phyloP scores from a whole-genome alignment of 2,888 invertebrate genomes.

The Patella caerulea region DNA sequence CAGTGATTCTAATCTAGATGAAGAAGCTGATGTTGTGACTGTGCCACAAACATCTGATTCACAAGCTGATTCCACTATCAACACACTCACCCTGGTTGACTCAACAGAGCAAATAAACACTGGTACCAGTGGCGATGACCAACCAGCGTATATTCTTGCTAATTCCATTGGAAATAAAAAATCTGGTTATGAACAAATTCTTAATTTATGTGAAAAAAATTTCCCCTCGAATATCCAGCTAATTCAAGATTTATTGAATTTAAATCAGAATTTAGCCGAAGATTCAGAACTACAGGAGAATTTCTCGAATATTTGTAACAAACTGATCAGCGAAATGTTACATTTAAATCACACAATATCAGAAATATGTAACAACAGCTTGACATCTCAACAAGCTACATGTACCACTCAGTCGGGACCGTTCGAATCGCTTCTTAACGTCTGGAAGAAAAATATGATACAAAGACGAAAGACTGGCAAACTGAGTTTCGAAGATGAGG shows the following conservation, averaged over 20 bases:
- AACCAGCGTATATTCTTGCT: too few species aligned
- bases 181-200: background rate
- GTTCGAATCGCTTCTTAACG: background rate
- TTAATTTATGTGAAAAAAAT: background rate
- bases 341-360: slow-evolving; percentile 3
- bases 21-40: too few species aligned
- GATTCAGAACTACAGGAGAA: background rate
- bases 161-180: background rate
- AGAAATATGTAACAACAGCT: background rate
- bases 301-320: background rate
- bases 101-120: too few species aligned
- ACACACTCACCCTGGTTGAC: too few species aligned
- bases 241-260: background rate
- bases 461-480: background rate
- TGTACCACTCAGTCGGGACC: background rate
- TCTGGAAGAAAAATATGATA: background rate
- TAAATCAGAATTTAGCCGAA: background rate
- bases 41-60: too few species aligned
- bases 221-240: background rate
- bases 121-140: too few species aligned
- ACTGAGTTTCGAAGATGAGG: background rate
- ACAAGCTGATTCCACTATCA: too few species aligned
- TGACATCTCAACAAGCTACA: background rate
- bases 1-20: too few species aligned
- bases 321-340: background rate